These are phyloP conservation scores for Damaliscus lunatus DNA, from an alignment of 2,113 vertebrate species.

Conservation along the genomic window DNA sequence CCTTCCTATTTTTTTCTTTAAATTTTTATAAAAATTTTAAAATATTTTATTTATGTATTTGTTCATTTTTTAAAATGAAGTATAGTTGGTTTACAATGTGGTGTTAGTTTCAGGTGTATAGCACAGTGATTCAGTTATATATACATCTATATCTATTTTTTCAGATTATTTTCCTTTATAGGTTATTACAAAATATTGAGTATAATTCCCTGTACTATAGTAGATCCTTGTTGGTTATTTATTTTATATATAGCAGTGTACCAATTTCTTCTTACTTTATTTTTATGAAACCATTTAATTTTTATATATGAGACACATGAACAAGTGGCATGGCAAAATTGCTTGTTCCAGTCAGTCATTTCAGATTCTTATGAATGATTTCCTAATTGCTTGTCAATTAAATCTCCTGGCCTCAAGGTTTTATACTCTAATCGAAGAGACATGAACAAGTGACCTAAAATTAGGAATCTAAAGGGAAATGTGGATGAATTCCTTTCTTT, in stretches of 20 bases:
- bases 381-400: constrained; percentile 53
- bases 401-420: constrained; percentile 26
- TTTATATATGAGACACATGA: neutral
- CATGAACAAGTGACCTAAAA: constrained; percentile 30
- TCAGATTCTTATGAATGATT: constrained; percentile 39
- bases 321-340: neutral
- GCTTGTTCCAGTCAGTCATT: constrained; percentile 32
- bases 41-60: neutral
- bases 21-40: neutral
- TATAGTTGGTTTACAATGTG: neutral
- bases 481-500: neutral
- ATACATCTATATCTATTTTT: neutral
- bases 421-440: neutral
- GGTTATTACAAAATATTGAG: neutral
- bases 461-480: neutral
- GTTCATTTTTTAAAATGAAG: neutral
- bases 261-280: constrained; percentile 9
- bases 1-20: neutral
- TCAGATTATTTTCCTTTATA: neutral
- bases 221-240: neutral
- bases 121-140: neutral
- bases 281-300: constrained; percentile 36
- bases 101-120: neutral
- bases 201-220: neutral
- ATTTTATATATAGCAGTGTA: neutral